phyloP scores from a whole-genome alignment of 2,113 vertebrate species.

The Lophochroa leadbeateri region DNA sequence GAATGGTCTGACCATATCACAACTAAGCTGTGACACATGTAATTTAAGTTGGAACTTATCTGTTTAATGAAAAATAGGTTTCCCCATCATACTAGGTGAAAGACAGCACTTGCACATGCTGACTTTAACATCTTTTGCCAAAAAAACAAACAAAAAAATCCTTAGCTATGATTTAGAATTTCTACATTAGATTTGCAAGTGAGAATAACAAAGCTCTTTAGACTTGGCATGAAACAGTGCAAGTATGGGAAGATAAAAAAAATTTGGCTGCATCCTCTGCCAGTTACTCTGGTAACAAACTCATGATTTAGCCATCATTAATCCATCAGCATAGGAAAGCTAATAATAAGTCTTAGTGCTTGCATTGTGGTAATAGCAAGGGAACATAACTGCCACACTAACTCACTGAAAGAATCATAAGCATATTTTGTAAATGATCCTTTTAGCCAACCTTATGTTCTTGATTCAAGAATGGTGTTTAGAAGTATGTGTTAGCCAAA shows the following conservation, averaged over 20 bases:
- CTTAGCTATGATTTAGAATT: background rate
- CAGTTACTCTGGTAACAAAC: background rate
- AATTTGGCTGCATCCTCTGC: background rate
- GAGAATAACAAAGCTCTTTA: background rate
- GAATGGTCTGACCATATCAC: background rate
- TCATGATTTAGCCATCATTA: background rate
- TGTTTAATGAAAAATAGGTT: background rate
- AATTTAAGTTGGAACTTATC: background rate
- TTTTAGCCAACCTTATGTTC: background rate
- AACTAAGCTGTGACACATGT: background rate
- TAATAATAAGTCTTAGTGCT: background rate
- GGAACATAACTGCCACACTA: background rate
- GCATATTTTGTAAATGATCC: background rate
- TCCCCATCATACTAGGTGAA: background rate
- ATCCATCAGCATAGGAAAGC: background rate
- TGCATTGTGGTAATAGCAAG: background rate
- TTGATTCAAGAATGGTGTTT: background rate
- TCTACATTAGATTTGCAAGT: background rate
- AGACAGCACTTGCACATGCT: background rate
- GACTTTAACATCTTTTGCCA: background rate
- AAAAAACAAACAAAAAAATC: background rate
- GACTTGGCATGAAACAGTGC: background rate
- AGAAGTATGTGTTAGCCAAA: background rate
- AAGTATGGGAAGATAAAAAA: background rate
- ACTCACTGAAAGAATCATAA: background rate